These are phyloP conservation scores for Micromys minutus DNA, from an alignment of 2,113 vertebrate genomes.

Conservation along the genomic window DNA sequence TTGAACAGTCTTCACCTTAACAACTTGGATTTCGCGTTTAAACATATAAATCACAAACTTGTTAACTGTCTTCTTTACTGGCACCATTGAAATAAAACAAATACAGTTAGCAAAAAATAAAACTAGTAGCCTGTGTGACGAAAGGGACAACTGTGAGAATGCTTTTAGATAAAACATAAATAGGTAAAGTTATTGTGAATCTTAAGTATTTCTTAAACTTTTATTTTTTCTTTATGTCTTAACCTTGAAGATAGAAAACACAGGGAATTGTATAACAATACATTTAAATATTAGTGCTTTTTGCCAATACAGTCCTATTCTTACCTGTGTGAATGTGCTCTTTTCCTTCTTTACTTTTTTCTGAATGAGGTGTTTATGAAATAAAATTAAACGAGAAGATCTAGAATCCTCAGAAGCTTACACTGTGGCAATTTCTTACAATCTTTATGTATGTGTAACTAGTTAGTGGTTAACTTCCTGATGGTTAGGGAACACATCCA, in stretches of 20 bases:
- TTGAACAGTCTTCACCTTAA: background rate
- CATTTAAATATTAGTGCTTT: background rate
- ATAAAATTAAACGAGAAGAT: background rate
- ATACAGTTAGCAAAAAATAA: background rate
- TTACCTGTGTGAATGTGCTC: background rate
- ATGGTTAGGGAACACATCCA: background rate
- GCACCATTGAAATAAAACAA: slow-evolving; percentile 27
- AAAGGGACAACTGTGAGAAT: background rate
- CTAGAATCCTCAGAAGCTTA: background rate
- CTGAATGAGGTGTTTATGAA: background rate
- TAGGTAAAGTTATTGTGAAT: too few relatives aligned
- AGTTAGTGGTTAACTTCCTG: background rate
- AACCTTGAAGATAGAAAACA: background rate
- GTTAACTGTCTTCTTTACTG: background rate
- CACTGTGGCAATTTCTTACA: background rate
- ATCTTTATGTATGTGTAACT: too few relatives aligned
- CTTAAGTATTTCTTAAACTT: background rate
- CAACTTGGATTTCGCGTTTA: slow-evolving; percentile 12
- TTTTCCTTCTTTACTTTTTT: background rate
- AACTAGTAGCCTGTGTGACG: background rate
- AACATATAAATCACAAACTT: slow-evolving; percentile 27
- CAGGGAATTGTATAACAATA: background rate
- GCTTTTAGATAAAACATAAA: background rate
- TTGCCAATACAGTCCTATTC: background rate
- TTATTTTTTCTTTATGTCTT: background rate